A percentile compares a stretch with the other conserved stretches of the same genome.
These are phyloP conservation scores for Ctenoplectra terminalis DNA, from an alignment of 1,140 invertebrate species.

Conservation along the genomic window DNA sequence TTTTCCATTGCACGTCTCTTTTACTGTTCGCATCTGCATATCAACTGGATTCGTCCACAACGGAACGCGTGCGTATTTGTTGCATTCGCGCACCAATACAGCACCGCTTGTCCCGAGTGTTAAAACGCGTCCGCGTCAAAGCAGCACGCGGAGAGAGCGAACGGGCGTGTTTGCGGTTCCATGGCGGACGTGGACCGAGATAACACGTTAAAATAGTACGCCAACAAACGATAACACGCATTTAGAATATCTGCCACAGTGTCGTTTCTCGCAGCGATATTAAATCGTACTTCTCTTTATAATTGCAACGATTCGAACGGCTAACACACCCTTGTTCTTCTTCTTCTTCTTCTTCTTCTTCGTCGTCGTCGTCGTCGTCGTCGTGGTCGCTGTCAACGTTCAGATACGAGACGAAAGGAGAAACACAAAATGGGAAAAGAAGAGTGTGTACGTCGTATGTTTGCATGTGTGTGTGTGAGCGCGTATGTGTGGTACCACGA, in stretches of 20 bases:
- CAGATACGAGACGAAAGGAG: neutral
- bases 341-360: neutral
- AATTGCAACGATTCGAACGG: conserved; percentile 31
- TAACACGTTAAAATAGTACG: conserved; percentile 77
- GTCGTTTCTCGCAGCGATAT: conserved; percentile 56
- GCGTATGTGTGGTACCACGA: neutral
- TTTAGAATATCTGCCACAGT: conserved; percentile 71
- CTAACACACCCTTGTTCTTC: conserved; percentile 21
- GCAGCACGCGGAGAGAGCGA: conserved; percentile 40
- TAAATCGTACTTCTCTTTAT: conserved; percentile 45
- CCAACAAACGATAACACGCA: conserved; percentile 70
- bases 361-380: conserved; percentile 22
- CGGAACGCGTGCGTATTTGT: neutral
- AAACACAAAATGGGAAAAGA: neutral
- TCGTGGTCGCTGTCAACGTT: conserved; percentile 2
- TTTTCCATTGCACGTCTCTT: neutral
- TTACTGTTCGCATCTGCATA: conserved; percentile 14
- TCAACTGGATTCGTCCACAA: neutral
- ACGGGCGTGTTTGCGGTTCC: conserved; percentile 65
- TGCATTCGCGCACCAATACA: neutral
- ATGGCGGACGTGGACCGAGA: conserved; percentile 74
- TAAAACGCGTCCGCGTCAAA: conserved; percentile 16
- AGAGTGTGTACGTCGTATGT: neutral
- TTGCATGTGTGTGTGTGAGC: neutral
- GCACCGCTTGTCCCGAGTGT: neutral